Evolutionary conservation across 2,888 invertebrate genomes (phyloP).

Genomic region (Phengaris alcon): DNA sequence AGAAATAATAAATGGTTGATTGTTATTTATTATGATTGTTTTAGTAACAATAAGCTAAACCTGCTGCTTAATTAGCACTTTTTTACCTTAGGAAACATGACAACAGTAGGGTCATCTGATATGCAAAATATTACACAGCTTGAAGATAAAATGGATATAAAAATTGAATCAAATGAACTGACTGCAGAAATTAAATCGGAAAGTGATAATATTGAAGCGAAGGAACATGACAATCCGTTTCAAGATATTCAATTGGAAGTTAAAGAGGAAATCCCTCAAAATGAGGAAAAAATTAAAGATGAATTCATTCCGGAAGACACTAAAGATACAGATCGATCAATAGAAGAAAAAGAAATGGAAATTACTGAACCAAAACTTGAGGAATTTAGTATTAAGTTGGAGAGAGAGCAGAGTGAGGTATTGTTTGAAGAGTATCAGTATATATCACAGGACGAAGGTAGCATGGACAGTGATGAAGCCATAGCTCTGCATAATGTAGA

Average conservation of each 20-base stretch:
- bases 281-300: constrained; percentile 6
- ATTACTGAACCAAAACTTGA: constrained; percentile 29
- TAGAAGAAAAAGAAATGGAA: neutral
- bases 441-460: constrained; percentile 57
- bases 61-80: neutral
- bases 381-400: constrained; percentile 49
- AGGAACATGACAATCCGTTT: constrained; percentile 43
- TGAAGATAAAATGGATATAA: constrained; percentile 29
- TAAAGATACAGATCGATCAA: neutral
- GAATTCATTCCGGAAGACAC: neutral
- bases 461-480: constrained; percentile 64
- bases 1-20: neutral
- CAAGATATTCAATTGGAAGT: constrained; percentile 49
- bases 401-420: constrained; percentile 47
- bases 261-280: constrained; percentile 44
- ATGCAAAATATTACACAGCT: neutral
- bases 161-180: constrained; percentile 38
- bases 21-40: neutral
- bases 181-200: constrained; percentile 38
- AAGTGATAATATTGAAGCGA: constrained; percentile 35
- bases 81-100: constrained; percentile 14
- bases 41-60: neutral
- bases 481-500: constrained; percentile 63
- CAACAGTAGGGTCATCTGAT: neutral
- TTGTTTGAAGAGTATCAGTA: constrained; percentile 58